Evolutionary conservation across 2,113 vertebrate genomes (phyloP).

Genomic region (Eudyptes chrysolophus): DNA sequence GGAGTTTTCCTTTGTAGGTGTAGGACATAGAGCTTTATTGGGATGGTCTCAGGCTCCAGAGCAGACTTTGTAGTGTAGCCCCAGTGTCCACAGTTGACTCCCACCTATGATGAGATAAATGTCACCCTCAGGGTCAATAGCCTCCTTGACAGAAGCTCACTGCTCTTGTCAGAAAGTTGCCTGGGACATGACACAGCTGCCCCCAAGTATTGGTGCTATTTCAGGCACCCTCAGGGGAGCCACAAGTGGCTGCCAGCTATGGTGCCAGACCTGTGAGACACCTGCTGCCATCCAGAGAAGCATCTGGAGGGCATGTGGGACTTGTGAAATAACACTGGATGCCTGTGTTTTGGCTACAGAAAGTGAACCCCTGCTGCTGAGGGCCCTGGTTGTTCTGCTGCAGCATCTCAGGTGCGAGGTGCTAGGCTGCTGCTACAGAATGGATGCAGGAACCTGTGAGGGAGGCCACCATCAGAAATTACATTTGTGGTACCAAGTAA

Average conservation of each 20-base stretch:
- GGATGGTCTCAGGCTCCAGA: neutral
- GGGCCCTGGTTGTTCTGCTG: neutral
- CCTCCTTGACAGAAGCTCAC: neutral
- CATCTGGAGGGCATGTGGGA: neutral
- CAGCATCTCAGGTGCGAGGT: neutral
- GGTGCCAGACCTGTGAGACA: neutral
- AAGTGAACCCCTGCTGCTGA: neutral
- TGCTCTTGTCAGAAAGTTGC: neutral
- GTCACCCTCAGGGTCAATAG: neutral
- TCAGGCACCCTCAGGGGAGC: neutral
- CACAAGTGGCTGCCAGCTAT: neutral
- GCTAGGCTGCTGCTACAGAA: neutral
- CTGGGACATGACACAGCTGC: neutral
- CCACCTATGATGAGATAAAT: neutral
- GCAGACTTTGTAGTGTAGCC: neutral
- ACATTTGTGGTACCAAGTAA: neutral
- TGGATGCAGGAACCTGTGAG: neutral
- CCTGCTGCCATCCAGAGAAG: neutral
- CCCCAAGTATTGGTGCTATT: neutral
- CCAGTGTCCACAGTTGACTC: rapidly evolving
- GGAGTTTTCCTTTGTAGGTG: neutral
- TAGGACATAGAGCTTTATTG: neutral
- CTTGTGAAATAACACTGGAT: neutral
- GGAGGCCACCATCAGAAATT: neutral
- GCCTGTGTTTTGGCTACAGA: neutral